Base-by-base conservation (phyloP, 2,797 vertebrate species). In the Heliangelus exortis region DNA sequence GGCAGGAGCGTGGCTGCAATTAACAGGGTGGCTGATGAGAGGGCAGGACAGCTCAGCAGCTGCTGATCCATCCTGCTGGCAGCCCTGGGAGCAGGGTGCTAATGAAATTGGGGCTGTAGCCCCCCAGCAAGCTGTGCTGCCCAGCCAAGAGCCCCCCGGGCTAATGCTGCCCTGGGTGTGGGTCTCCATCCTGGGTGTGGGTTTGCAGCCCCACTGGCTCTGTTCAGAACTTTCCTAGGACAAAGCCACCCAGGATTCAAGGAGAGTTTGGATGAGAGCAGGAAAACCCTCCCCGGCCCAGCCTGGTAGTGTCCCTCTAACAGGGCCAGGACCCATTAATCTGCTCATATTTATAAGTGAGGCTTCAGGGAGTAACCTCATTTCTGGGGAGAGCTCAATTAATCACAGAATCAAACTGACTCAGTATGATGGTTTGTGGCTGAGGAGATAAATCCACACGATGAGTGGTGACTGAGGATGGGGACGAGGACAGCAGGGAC, bases 321-420 rank as follows among this genome's bases (percentile, higher is more conserved):
- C 68, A 29, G 2, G 57, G 87, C 51, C 88, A 86, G 72, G 47
- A 47, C 57, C 55, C 65, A 31, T 92, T 69, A 81, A 91, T 94
- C 84, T 71, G 93, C 57, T 73, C 4, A 54, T 48, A 50, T 94
- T 94, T 95, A 12, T 53, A 79, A 47, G 39, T 11, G 57, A 59
- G 84, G 41, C 94, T 88, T 89, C 71, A 90, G 84, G 89, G 92
- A 96, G 81, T 57, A 82, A 80, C 92, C 68, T 83, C 54, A 63
- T 88, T 92, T 94, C 65, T 82, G 76, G 54, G 59, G 71, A 95
- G 51, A 82, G 76, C 79, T 95, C 90, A 94, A 94, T 95, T 93
- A 94, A 92, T 96, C 92, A 88, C 2, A 16, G 54, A 39, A 59
- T 94, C 95, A 80, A 83, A 72, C 10, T 7, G 90, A 80, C 76